Conservation (phyloP, 2,888 invertebrate species). For the Nezara viridula region DNA sequence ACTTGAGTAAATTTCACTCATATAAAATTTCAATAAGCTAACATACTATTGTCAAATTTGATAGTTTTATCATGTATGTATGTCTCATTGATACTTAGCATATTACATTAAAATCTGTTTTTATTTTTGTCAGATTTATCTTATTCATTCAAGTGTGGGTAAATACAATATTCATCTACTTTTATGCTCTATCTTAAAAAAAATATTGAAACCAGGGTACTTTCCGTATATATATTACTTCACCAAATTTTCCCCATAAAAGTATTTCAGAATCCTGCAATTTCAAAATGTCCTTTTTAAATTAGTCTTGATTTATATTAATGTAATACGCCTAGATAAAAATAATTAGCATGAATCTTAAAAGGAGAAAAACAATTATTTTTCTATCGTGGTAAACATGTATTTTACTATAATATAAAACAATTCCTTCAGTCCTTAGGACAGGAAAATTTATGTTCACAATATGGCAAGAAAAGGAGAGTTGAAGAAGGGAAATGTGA, state of each 20-base stretch:
- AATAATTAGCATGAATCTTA: not conserved
- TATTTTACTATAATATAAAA: conserved; percentile 17
- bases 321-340: not conserved
- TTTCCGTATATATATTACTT: no score
- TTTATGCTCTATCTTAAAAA: not conserved
- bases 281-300: not conserved
- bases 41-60: not conserved
- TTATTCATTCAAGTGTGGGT: not conserved
- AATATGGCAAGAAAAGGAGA: conserved; percentile 39
- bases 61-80: not conserved
- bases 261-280: not conserved
- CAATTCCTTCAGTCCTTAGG: conserved; percentile 53
- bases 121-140: not conserved
- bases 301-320: no score
- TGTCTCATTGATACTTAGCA: not conserved
- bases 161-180: not conserved
- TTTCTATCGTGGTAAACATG: not conserved
- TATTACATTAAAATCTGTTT: not conserved
- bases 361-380: not conserved
- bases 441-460: conserved; percentile 10
- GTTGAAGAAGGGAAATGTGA: not conserved
- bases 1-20: not conserved
- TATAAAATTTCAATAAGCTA: not conserved
- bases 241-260: not conserved
- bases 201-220: no score